These are phyloP conservation scores for Diceros bicornis DNA, from an alignment of 2,797 vertebrate genomes.

Conservation along the genomic window DNA sequence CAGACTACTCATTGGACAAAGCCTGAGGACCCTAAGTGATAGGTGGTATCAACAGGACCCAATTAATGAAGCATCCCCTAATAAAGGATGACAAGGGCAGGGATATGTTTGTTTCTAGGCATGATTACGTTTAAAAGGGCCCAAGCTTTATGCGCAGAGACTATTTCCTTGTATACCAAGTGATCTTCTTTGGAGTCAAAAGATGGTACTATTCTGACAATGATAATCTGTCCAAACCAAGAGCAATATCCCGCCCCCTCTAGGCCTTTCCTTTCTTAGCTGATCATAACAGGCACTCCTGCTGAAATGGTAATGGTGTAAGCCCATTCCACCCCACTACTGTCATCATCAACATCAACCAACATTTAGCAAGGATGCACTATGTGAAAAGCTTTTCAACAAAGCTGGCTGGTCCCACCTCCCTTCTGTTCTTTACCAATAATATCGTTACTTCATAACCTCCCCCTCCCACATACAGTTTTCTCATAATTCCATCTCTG, in stretches of 20 bases:
- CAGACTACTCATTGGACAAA: background rate
- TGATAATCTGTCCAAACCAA: background rate
- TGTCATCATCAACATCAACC: background rate
- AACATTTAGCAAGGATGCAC: background rate
- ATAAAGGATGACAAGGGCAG: background rate
- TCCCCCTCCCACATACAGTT: background rate
- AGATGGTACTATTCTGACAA: background rate
- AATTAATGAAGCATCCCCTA: background rate
- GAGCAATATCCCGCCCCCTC: background rate
- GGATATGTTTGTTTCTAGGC: background rate
- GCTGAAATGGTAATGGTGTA: background rate
- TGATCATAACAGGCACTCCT: background rate
- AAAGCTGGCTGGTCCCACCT: background rate
- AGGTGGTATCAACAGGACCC: background rate
- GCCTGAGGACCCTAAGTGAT: background rate
- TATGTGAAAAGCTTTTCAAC: background rate
- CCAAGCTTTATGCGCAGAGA: background rate
- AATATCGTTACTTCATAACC: background rate
- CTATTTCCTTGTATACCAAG: background rate
- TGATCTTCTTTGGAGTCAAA: background rate
- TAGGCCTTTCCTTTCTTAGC: background rate
- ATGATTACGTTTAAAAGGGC: background rate
- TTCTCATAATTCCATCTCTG: background rate
- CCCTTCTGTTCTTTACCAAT: background rate
- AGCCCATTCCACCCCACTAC: accelerated